Percentiles rank a stretch among this genome's conserved stretches.
Conservation (phyloP, 2,888 invertebrate species). For the Andrena flavipes region DNA sequence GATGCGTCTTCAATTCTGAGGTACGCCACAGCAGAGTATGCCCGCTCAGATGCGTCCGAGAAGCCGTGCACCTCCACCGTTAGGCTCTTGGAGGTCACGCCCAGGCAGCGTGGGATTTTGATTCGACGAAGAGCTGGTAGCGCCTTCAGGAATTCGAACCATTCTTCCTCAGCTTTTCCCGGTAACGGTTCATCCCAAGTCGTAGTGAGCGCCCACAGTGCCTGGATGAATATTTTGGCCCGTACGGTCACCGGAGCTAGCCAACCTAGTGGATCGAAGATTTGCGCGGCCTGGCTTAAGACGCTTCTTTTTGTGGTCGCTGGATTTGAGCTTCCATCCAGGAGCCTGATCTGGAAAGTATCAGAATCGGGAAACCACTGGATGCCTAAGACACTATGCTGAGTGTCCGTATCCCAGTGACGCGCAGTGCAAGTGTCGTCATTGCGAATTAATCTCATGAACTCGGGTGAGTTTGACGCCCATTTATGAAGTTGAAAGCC, state of each 20-base stretch:
- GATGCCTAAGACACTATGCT: constrained; percentile 37
- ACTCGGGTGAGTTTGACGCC: not conserved
- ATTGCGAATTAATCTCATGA: not conserved
- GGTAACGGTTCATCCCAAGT: constrained; percentile 55
- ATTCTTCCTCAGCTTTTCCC: not conserved
- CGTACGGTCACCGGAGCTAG: constrained; percentile 48
- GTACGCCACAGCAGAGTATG: constrained; percentile 53
- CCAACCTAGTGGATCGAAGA: constrained; percentile 60
- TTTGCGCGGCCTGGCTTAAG: constrained; percentile 45
- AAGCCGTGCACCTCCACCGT: constrained; percentile 55
- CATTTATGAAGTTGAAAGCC: constrained; percentile 47
- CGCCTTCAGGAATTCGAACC: constrained; percentile 28
- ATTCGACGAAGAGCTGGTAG: constrained; percentile 25
- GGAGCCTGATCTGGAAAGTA: constrained; percentile 1
- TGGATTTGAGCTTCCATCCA: too few species aligned
- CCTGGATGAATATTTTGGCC: constrained; percentile 57
- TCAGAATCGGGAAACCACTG: constrained; percentile 49
- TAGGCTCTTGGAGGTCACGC: not conserved
- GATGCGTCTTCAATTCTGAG: not conserved
- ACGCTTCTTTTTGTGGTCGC: constrained; percentile 38
- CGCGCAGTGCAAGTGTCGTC: not conserved
- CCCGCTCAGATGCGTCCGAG: constrained; percentile 59
- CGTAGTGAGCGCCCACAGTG: constrained; percentile 46
- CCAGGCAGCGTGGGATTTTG: constrained; percentile 45
- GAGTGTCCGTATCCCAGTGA: not conserved